Evolutionary conservation across 2,113 vertebrate genomes (phyloP).

Genomic region (Austrofundulus limnaeus): DNA sequence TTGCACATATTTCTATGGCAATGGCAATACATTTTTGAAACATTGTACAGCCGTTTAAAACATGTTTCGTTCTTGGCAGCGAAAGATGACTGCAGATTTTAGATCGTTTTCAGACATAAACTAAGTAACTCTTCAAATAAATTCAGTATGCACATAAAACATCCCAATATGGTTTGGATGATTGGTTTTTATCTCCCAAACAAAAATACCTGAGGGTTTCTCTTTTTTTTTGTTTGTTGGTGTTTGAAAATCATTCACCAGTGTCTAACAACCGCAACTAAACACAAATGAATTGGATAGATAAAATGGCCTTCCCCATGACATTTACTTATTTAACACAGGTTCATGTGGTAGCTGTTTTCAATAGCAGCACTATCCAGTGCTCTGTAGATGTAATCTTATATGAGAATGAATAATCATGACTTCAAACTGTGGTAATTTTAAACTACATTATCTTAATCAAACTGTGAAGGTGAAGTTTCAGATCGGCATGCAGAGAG

Average conservation of each 20-base stretch:
- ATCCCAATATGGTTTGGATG: not conserved
- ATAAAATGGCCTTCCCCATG: not conserved
- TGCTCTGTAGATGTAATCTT: not conserved
- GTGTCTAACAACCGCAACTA: not conserved
- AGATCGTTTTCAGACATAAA: not conserved
- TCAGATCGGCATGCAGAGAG: not conserved
- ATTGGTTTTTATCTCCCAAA: not conserved
- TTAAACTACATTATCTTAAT: not conserved
- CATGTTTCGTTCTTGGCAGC: not conserved
- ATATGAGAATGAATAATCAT: not conserved
- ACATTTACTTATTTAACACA: not conserved
- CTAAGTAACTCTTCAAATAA: not conserved
- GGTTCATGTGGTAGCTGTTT: not conserved
- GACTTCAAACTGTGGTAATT: not conserved
- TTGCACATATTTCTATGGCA: too few species aligned
- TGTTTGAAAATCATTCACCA: too few species aligned
- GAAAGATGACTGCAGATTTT: not conserved
- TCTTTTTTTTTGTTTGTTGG: not conserved
- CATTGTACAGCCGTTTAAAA: not conserved
- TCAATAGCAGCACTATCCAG: not conserved
- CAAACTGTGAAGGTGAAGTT: not conserved
- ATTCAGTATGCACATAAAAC: not conserved
- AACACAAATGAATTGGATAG: not conserved
- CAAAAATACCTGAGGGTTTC: too few species aligned
- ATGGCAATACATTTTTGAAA: too few species aligned